These are phyloP conservation scores for Salvelinus namaycush DNA, from an alignment of 2,113 vertebrate genomes.

Conservation along the genomic window DNA sequence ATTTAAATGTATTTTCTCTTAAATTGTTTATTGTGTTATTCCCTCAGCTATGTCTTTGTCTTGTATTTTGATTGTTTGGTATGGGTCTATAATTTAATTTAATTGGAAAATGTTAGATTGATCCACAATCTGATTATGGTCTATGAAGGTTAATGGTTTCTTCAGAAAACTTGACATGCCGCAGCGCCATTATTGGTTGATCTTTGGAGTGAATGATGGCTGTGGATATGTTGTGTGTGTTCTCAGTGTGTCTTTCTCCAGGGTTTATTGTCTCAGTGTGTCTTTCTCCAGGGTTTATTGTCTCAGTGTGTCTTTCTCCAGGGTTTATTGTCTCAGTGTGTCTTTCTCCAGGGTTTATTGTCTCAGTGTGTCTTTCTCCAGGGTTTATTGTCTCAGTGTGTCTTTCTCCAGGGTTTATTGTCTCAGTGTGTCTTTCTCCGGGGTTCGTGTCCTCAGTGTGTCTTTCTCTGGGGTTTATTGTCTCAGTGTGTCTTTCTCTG, in stretches of 20 bases:
- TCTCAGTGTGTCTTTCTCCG: not conserved
- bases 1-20: not conserved
- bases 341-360: too few relatives aligned
- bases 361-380: too few relatives aligned
- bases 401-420: too few relatives aligned
- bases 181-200: constrained; percentile 13
- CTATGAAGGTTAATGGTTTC: constrained; percentile 3
- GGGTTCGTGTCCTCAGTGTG: too few relatives aligned
- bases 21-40: not conserved
- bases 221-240: constrained; percentile 13
- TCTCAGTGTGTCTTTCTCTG: too few relatives aligned
- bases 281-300: too few relatives aligned
- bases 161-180: constrained; percentile 3
- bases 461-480: too few relatives aligned
- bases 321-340: too few relatives aligned
- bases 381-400: too few relatives aligned
- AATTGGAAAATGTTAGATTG: too few relatives aligned
- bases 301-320: too few relatives aligned
- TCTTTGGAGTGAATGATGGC: constrained; percentile 6
- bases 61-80: constrained; percentile 4
- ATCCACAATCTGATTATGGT: constrained; percentile 5
- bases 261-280: too few relatives aligned
- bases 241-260: constrained; percentile 16
- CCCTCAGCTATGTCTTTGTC: not conserved
- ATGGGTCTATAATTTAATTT: not conserved